A percentile compares a stretch with the other conserved stretches of the same genome.
phyloP scores from a whole-genome alignment of 2,797 vertebrate genomes.

The Enteromius unitaeniatus region DNA sequence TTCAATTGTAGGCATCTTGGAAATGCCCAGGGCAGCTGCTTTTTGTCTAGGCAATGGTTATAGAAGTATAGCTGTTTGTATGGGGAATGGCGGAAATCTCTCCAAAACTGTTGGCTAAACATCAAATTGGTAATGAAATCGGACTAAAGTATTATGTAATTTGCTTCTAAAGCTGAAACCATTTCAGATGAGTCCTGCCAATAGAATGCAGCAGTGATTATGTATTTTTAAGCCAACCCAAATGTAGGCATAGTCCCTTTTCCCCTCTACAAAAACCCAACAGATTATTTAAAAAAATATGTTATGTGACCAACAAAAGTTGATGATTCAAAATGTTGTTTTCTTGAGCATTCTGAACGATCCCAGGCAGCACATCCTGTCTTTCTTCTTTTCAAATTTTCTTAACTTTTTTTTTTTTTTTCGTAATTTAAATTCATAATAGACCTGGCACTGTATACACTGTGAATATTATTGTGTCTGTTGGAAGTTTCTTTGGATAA shows the following conservation, averaged over 20 bases:
- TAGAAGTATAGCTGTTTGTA: background rate
- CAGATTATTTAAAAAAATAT: background rate
- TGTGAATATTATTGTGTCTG: background rate
- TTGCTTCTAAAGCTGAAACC: background rate
- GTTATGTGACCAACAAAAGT: background rate
- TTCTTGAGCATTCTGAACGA: background rate
- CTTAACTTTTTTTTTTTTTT: background rate
- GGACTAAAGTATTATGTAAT: background rate
- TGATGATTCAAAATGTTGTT: background rate
- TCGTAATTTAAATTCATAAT: background rate
- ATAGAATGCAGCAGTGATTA: background rate
- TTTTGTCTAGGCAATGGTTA: background rate
- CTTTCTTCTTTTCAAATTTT: background rate
- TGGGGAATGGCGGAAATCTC: background rate
- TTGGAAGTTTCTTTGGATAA: background rate
- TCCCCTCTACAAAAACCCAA: background rate
- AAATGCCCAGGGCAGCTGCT: background rate
- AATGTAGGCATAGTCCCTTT: background rate
- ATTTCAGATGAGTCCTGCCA: background rate
- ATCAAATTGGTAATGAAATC: conserved; percentile 3
- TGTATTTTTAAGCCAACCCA: background rate
- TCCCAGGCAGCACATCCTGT: background rate
- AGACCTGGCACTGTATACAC: background rate
- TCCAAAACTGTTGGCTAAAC: conserved; percentile 1
- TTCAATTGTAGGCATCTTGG: background rate